Conservation (phyloP, 30 jellyfish, hydroid and myxozoan genomes). For the Nemopilema nomurai region DNA sequence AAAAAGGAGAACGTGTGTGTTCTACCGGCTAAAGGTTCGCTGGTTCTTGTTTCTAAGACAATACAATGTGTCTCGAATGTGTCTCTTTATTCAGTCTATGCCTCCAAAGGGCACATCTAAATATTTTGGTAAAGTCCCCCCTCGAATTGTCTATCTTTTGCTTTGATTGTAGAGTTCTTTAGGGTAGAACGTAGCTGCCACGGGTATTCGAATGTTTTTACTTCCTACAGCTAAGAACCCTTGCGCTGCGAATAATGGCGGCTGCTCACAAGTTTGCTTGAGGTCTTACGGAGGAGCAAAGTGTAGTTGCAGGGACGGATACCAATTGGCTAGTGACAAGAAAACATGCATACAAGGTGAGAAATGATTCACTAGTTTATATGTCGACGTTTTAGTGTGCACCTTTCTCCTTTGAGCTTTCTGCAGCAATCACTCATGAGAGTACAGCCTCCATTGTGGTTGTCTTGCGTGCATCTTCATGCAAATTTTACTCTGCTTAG, state of each 20-base stretch:
- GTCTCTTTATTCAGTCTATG: too few relatives aligned
- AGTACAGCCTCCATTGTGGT: too few relatives aligned
- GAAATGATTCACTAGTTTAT: too few relatives aligned
- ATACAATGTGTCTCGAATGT: too few relatives aligned
- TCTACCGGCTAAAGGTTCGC: slow-evolving; percentile 27
- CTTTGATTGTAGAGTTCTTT: background rate
- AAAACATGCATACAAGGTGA: slow-evolving; percentile 17
- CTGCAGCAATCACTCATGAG: too few relatives aligned
- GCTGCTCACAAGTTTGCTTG: slow-evolving; percentile 50
- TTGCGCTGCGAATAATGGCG: slow-evolving; percentile 38
- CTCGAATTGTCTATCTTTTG: too few relatives aligned
- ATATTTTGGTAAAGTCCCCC: too few relatives aligned
- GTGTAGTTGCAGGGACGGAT: slow-evolving; percentile 60
- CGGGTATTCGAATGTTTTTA: background rate
- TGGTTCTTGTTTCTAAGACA: background rate
- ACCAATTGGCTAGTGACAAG: slow-evolving; percentile 28
- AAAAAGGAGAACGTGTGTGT: slow-evolving; percentile 34
- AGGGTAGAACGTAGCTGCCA: background rate
- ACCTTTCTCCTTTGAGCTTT: too few relatives aligned
- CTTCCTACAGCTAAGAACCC: slow-evolving; percentile 43
- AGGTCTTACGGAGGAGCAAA: slow-evolving; percentile 46
- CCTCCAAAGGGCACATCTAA: too few relatives aligned
- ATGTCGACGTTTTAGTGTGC: too few relatives aligned
- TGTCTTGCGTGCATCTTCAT: too few relatives aligned
- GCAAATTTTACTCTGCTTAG: background rate